Conservation (phyloP, 1,140 invertebrate genomes). For the Anoplophora glabripennis region DNA sequence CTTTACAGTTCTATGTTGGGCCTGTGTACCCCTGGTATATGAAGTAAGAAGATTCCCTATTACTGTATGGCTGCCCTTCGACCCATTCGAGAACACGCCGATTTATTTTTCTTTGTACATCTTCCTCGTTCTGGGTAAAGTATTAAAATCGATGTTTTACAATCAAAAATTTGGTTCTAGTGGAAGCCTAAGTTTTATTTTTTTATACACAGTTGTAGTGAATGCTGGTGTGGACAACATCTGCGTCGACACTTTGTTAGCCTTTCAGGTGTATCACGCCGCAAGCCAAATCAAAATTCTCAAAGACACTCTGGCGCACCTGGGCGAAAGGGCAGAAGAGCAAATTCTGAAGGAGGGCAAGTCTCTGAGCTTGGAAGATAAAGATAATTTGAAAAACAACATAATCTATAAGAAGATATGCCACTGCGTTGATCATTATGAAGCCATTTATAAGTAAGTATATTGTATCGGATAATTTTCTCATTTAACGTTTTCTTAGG, state of each 20-base stretch:
- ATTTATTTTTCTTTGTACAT: conserved; percentile 9
- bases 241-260: conserved; percentile 37
- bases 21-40: too few relatives aligned
- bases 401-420: conserved; percentile 27
- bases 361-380: not conserved
- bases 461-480: not conserved
- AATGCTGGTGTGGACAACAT: conserved; percentile 32
- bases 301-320: conserved; percentile 31
- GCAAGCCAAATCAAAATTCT: conserved; percentile 39
- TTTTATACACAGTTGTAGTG: conserved; percentile 6
- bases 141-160: too few relatives aligned
- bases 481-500: too few relatives aligned
- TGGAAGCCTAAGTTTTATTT: too few relatives aligned
- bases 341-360: not conserved
- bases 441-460: conserved; percentile 29
- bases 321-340: conserved; percentile 10
- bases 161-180: too few relatives aligned
- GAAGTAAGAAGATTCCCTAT: conserved; percentile 4
- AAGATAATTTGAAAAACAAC: not conserved
- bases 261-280: conserved; percentile 34
- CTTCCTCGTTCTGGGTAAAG: conserved; percentile 1
- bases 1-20: not conserved
- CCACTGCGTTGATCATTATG: conserved; percentile 34
- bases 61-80: conserved; percentile 20
- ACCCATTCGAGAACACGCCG: conserved; percentile 3